Conservation (phyloP, 2,888 invertebrate species). For the Melieria picta region DNA sequence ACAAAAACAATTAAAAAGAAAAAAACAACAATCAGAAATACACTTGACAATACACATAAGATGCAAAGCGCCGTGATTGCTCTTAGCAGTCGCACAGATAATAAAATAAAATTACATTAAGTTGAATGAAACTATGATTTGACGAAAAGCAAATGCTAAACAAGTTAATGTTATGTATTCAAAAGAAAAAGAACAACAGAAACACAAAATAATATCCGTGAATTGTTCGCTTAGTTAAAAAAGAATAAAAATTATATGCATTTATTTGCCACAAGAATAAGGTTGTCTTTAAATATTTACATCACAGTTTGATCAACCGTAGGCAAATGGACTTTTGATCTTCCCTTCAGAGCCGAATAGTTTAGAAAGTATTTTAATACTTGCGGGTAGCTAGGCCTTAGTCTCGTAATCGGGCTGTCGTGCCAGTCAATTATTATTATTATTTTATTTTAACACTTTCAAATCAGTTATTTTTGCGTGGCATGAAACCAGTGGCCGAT, state of each 20-base stretch:
- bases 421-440: no score
- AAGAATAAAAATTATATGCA: constrained; percentile 6
- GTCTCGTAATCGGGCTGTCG: no score
- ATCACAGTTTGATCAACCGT: no score
- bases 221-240: background rate
- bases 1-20: constrained; percentile 18
- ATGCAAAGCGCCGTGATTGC: constrained; percentile 37
- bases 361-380: no score
- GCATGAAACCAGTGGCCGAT: no score
- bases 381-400: no score
- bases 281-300: background rate
- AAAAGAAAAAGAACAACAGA: no score
- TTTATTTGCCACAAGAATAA: background rate
- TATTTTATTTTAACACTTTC: no score
- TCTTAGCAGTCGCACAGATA: background rate
- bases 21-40: constrained; percentile 46
- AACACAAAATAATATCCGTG: background rate
- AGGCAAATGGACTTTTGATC: no score
- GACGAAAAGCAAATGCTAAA: background rate
- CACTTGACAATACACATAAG: constrained; percentile 59
- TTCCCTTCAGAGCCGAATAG: no score
- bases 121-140: background rate
- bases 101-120: background rate
- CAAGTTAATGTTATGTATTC: background rate
- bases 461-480: no score